A percentile compares a stretch with the other conserved stretches of the same genome.
Evolutionary conservation across 1,140 invertebrate species (phyloP).

Genomic region (Brachionus manjavacas): DNA sequence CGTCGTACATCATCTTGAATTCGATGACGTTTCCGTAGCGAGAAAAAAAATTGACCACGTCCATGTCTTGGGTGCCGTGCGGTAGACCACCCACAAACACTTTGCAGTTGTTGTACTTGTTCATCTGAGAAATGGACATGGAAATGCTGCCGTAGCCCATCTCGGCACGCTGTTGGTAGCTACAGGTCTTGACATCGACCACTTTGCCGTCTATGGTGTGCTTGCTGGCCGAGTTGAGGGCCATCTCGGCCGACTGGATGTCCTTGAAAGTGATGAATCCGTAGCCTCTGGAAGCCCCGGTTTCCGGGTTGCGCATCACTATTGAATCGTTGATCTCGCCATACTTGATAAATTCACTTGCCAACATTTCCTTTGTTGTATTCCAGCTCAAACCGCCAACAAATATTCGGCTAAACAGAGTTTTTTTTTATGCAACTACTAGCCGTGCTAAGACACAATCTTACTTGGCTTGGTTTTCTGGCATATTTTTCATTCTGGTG

Average conservation of each 20-base stretch:
- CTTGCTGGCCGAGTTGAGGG: not conserved
- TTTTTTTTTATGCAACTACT: not conserved
- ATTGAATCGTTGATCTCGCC: conserved; percentile 75
- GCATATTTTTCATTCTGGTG: conserved; percentile 6
- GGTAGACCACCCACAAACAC: conserved; percentile 75
- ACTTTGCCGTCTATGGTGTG: conserved; percentile 26
- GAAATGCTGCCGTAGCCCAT: conserved; percentile 9
- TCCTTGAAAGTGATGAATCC: conserved; percentile 95
- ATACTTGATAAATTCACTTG: not conserved
- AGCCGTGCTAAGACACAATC: not conserved
- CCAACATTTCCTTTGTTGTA: conserved; percentile 70
- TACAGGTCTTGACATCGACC: conserved; percentile 6
- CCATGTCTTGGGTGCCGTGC: not conserved
- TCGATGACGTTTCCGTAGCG: conserved; percentile 93
- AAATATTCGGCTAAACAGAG: conserved; percentile 72
- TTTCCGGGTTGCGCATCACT: conserved; percentile 96
- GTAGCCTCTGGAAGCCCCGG: conserved; percentile 86
- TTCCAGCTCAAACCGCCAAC: conserved; percentile 94
- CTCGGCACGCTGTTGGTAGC: not conserved
- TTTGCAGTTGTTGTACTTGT: conserved; percentile 63
- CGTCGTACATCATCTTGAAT: conserved; percentile 97
- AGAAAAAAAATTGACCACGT: conserved; percentile 80
- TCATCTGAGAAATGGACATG: not conserved
- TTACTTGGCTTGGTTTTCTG: conserved; percentile 27
- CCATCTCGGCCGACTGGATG: not conserved